Evolutionary conservation across 2,888 invertebrate genomes (phyloP), one percentile per base, ranked within the genome.

Genomic region (Phaedon cochleariae): DNA sequence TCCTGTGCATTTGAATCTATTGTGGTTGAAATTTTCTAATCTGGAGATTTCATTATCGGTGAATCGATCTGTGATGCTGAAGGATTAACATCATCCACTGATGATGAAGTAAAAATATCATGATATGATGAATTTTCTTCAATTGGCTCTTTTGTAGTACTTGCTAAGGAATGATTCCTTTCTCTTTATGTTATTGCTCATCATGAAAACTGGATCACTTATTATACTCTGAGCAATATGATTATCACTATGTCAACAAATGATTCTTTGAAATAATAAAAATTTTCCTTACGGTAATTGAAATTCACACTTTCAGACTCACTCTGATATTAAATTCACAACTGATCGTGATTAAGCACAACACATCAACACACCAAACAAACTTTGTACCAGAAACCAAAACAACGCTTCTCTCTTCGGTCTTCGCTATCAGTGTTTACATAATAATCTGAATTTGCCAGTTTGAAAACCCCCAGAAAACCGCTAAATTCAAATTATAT

Each of bases 81-180:
- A 48, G 48, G 2, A 48, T n/a, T 5, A 45, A 4, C 10, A 17
- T 1, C 9, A 48, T 48, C 48, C 10, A 20, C 48, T 18, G 9
- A 9, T 17, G 17, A n/a, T 17, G 18, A 48, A 48, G 48, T 48
- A 17, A 2, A 12, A n/a, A 17, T 20, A 48, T 6, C 9, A 20
- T 48, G 48, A 48, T 48, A 17, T 17, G 9, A 48, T 48, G 48
- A 48, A 48, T 48, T 17, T 48, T 48, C 48, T 48, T 48, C 48
- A 48, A 48, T 48, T 48, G 2, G 48, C 48, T 48, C 48, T 48
- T 48, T 48, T 48, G 48, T 48, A 41, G 41, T 48, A 48, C 17
- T 48, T 48, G 17, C 48, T 48, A 48, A 48, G 18, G 9, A 48
- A 48, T 48, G 48, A 48, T 17, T 48, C 17, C 48, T 48, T 48